Base-by-base conservation (phyloP, 1,140 invertebrate genomes). In the Drosophila micromelanica region DNA sequence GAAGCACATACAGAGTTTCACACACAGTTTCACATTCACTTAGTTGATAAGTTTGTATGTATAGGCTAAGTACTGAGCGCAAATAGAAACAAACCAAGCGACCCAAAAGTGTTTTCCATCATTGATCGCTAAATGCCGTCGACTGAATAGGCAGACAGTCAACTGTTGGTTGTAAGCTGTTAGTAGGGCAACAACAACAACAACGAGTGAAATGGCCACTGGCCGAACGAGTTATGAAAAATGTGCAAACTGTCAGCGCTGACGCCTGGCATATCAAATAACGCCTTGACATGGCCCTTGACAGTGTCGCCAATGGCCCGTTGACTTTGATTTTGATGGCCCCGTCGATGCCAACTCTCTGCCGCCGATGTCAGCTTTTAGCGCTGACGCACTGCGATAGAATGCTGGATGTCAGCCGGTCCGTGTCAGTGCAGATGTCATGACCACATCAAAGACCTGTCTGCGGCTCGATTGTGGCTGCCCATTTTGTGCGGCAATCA, bases 181-280 rank as follows among this genome's bases (percentile, higher is more conserved):
- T 73, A 73, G 54, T 55, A 54, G n/a, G 63, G 45, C 68, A 76
- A 64, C 56, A 64, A 46, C 67, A 23, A 71, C 72, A 38, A 60
- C 30, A 43, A 40, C 49, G 30, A 52, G 12, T 23, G 15, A 61
- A 38, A 52, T 17, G 38, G 45, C 45, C 43, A 49, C 57, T 61
- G 35, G 35, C 52, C 15, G 37, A 57, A 32, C 46, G 52, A 54
- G 60, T 60, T 38, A 43, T 46, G 65, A 79, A 76, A 80, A 84
- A 84, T 87, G 81, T 76, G 78, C 75, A 78, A 76, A 51, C 75
- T 86, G 82, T 87, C 82, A 86, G 67, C 59, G 72, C 12, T 74
- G 65, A 74, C 72, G 43, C 37, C 51, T 54, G 38, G 71, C 64
- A 74, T 87, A 86, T 86, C 81, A 81, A 87, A 81, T 86, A 73